These are phyloP conservation scores for Callocephalon fimbriatum DNA, from an alignment of 2,113 vertebrate genomes.

Conservation along the genomic window DNA sequence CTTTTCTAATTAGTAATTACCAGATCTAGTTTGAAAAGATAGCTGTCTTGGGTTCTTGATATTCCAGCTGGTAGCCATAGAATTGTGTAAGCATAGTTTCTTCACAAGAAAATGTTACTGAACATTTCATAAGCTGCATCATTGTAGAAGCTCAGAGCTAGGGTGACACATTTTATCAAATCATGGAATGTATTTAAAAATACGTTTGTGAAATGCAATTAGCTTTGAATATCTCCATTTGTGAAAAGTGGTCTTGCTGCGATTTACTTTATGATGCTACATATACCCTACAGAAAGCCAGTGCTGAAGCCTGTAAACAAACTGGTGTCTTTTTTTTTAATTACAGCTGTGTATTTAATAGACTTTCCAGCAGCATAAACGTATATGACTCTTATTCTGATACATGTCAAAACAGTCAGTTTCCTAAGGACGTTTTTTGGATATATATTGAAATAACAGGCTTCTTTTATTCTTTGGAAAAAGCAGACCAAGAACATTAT, in stretches of 20 bases:
- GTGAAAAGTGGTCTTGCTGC: background rate
- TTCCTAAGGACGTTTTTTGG: background rate
- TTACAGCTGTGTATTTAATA: background rate
- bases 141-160: background rate
- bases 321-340: background rate
- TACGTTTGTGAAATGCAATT: background rate
- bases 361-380: background rate
- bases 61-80: background rate
- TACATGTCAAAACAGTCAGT: background rate
- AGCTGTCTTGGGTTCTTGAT: background rate
- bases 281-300: background rate
- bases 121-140: background rate
- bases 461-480: background rate
- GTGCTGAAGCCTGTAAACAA: background rate
- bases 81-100: background rate
- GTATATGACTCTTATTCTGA: background rate
- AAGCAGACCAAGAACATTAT: background rate
- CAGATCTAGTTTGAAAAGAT: background rate
- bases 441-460: background rate
- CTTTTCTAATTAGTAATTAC: background rate
- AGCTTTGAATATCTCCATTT: background rate
- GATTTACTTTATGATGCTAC: background rate
- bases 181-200: background rate
- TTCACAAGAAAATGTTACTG: background rate
- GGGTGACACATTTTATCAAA: background rate